Evolutionary conservation across 2,113 vertebrate species (phyloP), one percentile per base, ranked within the genome.

Genomic region (Ardeotis arabs): DNA sequence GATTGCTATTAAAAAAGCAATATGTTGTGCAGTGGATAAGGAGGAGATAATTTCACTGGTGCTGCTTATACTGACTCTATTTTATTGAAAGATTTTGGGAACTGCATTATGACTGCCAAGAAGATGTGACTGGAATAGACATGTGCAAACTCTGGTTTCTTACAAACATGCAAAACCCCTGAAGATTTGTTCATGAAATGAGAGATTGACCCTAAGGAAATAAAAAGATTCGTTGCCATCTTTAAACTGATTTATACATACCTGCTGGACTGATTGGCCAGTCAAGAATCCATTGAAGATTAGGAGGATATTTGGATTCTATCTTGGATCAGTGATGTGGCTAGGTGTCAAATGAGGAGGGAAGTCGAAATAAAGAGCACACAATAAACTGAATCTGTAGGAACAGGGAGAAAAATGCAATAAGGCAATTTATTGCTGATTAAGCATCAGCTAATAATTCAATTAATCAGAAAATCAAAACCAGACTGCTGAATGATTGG

Each of bases 391-490:
- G 14, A 25, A 66, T 75, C 49, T 77, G 28, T 41, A 89, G 37
- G 19, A 87, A 76, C 0, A 0, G 33, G 68, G 39, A 28, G 37
- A 37, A 56, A 80, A 67, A 8, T 44, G 44, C 15, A 6, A 72
- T 22, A n/a, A 31, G 63, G 37, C 58, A 85, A 7, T 18, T 74
- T 23, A 60, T 70, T 93, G 83, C 62, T 96, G 82, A 95, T 76
- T 96, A 85, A 93, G 52, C 63, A 77, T 56, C 11, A 5, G 9
- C n/a, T 84, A 97, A 93, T 97, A 56, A 87, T 84, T 21, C 4
- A 15, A 75, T 87, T 96, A 90, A 95, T 96, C 95, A 97, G 80
- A 88, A 93, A 91, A 87, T 85, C 80, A 91, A 93, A 89, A 53
- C 12, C 45, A 60, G 64, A 58, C 47, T 92, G 33, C 27, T 53